These are phyloP conservation scores for Telmatochromis sp. DNA, from an alignment of 2,113 vertebrate species.

Conservation along the genomic window DNA sequence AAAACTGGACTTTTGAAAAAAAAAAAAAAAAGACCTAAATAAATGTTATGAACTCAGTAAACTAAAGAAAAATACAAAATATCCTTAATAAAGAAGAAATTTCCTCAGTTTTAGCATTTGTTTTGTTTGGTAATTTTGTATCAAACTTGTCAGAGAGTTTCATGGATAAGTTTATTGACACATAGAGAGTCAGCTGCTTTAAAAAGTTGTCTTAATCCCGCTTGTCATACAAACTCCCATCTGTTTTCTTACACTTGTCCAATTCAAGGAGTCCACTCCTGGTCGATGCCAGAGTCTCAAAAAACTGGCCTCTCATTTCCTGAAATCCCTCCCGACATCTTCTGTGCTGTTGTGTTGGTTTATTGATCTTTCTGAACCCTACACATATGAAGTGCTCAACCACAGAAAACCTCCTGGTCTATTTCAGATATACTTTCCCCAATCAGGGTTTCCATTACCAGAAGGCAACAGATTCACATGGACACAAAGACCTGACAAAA, in stretches of 20 bases:
- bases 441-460: neutral
- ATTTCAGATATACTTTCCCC: neutral
- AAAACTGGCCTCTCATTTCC: neutral
- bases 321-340: neutral
- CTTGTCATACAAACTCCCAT: neutral
- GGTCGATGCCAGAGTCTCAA: neutral
- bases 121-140: neutral
- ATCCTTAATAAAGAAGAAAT: neutral
- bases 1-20: neutral
- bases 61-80: neutral
- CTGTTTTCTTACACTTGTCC: neutral
- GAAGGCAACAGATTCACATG: neutral
- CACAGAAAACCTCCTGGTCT: neutral
- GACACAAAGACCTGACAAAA: neutral
- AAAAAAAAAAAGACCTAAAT: rapidly evolving
- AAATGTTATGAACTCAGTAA: neutral
- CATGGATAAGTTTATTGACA: neutral
- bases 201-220: rapidly evolving
- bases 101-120: neutral
- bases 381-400: neutral
- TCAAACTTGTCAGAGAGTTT: neutral
- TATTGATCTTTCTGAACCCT: neutral
- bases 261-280: neutral
- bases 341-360: neutral
- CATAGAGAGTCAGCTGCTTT: neutral